Conservation (phyloP, 2,888 invertebrate species). For the Drosophila neonasuta region DNA sequence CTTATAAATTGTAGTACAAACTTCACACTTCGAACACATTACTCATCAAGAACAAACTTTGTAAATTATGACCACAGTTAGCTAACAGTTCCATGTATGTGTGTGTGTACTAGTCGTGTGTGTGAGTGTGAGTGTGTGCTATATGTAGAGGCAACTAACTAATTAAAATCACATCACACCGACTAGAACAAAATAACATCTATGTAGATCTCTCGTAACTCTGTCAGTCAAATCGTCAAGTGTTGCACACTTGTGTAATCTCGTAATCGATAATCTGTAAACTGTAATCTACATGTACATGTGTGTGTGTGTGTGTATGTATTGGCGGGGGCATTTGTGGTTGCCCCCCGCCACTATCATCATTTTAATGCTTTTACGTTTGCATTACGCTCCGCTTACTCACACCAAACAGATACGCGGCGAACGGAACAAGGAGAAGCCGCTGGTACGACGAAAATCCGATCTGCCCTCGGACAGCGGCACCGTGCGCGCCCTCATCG, state of each 20-base stretch:
- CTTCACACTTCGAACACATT: slow-evolving; percentile 5
- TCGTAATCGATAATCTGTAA: slow-evolving; percentile 31
- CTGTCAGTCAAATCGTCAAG: slow-evolving; percentile 36
- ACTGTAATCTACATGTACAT: neutral
- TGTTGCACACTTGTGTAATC: slow-evolving; percentile 36
- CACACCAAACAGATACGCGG: slow-evolving; percentile 73
- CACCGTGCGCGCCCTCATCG: slow-evolving; percentile 94
- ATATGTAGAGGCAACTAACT: slow-evolving; percentile 33
- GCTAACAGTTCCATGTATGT: neutral
- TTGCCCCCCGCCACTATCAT: slow-evolving; percentile 1
- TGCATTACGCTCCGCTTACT: slow-evolving; percentile 62
- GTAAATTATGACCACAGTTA: neutral
- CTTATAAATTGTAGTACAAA: neutral
- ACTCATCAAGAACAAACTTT: slow-evolving; percentile 10
- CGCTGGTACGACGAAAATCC: slow-evolving; percentile 95
- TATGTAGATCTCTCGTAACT: slow-evolving; percentile 33
- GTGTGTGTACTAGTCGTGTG: neutral
- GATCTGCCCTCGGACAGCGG: slow-evolving; percentile 96
- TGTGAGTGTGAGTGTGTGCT: slow-evolving; percentile 10
- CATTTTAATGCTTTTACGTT: slow-evolving; percentile 49
- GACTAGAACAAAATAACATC: slow-evolving; percentile 14
- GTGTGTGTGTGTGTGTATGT: slow-evolving; percentile 8
- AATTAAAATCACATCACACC: slow-evolving; percentile 21
- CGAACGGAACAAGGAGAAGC: slow-evolving; percentile 90
- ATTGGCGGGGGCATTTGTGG: slow-evolving; percentile 3